Conservation (phyloP, 1,140 invertebrate species). For the Saxidomus purpurata region DNA sequence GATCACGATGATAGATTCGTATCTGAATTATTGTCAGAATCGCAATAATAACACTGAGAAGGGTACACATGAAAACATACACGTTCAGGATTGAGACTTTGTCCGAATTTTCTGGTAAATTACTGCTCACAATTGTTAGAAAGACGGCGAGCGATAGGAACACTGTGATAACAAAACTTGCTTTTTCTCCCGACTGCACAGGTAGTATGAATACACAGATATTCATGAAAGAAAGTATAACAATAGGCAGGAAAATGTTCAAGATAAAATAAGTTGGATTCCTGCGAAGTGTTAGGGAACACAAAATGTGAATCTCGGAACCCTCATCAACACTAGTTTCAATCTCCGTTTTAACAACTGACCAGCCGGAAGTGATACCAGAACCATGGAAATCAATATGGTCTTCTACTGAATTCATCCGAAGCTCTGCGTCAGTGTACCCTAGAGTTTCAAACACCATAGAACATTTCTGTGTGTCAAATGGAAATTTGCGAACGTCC, state of each 20-base stretch:
- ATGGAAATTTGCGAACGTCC: conserved; percentile 98
- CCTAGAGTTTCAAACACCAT: conserved; percentile 87
- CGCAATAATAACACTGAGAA: conserved; percentile 46
- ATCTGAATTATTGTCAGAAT: conserved; percentile 50
- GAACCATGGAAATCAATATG: conserved; percentile 39
- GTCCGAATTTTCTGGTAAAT: conserved; percentile 88
- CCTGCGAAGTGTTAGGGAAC: conserved; percentile 70
- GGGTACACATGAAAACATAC: conserved; percentile 60
- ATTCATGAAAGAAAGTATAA: conserved; percentile 88
- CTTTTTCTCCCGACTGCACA: conserved; percentile 89
- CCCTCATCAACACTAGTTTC: not conserved
- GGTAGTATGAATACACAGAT: conserved; percentile 89
- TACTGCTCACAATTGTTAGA: conserved; percentile 88
- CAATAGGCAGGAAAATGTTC: conserved; percentile 88
- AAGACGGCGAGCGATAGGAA: conserved; percentile 88
- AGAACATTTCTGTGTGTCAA: conserved; percentile 97
- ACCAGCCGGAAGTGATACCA: conserved; percentile 25
- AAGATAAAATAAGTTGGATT: conserved; percentile 86
- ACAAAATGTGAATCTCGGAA: not conserved
- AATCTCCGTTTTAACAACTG: conserved; percentile 13
- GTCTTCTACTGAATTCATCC: conserved; percentile 1
- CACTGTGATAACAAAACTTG: conserved; percentile 88
- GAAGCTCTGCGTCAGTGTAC: not conserved
- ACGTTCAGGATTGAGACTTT: conserved; percentile 88
- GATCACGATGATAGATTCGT: conserved; percentile 23